A percentile compares a stretch with the other conserved stretches of the same genome.
Conservation (phyloP, 2,888 invertebrate genomes). For the Diaphora mendica region DNA sequence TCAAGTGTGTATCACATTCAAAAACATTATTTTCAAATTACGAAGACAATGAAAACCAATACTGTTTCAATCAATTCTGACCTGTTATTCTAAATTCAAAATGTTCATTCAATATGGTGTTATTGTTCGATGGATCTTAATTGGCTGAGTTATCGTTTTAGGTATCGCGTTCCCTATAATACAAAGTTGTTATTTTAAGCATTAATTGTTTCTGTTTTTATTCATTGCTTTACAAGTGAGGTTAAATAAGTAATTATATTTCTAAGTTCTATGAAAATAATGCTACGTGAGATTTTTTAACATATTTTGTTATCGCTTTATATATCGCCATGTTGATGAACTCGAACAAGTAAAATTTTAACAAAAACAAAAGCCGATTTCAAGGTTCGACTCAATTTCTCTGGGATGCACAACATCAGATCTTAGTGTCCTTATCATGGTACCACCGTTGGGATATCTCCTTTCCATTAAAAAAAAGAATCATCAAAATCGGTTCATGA, state of each 20-base stretch:
- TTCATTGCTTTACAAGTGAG: background rate
- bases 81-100: slow-evolving; percentile 15
- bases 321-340: background rate
- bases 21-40: slow-evolving; percentile 12
- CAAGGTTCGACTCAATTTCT: no score
- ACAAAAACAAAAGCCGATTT: no score
- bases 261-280: background rate
- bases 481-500: no score
- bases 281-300: background rate
- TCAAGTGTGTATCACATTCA: background rate
- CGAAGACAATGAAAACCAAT: slow-evolving; percentile 3
- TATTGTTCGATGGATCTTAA: slow-evolving; percentile 8
- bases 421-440: no score
- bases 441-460: no score
- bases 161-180: slow-evolving; percentile 1
- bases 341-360: no score
- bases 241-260: background rate
- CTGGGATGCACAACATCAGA: no score
- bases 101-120: slow-evolving; percentile 9
- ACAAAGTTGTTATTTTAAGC: slow-evolving; percentile 6
- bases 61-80: slow-evolving; percentile 3
- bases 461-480: no score
- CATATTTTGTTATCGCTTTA: background rate
- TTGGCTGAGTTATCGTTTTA: slow-evolving; percentile 5
- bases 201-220: background rate